Base-by-base conservation (phyloP, 2,113 vertebrate species). In the Lepisosteus oculatus region DNA sequence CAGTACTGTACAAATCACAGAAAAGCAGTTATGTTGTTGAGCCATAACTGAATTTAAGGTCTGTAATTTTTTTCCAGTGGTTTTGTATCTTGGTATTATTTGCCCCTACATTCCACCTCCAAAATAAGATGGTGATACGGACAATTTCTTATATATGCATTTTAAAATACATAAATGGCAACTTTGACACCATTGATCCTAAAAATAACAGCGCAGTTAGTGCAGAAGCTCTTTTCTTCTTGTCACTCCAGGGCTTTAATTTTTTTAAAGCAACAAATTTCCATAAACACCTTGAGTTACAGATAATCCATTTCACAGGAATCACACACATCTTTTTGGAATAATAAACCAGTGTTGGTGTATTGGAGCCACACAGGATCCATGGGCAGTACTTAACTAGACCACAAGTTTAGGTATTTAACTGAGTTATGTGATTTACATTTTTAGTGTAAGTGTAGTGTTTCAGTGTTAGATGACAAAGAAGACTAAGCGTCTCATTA, bases 141-240 rank as follows among this genome's bases (percentile, higher is more conserved):
- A 73, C 74, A 78, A 74, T 79, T 79, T 72, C 41, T 76, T 71
- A 65, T 66, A 55, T 66, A 74, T 59, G 61, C 71, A 73, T 74
- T 68, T 55, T 77, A 57, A 76, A 72, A 41, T 29, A 62, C 43
- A 55, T 47, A 17, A 70, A 70, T 12, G 57, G 64, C 74, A 68
- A 68, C 66, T 66, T 68, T 29, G 44, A 61, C 17, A 55, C 66
- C 54, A 43, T 55, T 56, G 69, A 72, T 59, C 75, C 66, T 56
- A 70, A 67, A 65, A 73, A 77, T 77, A 73, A 73, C 75, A 69
- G 66, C 71, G 29, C 13, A 59, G 55, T 66, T 17, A 65, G 67
- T 43, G 43, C 47, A 55, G 43, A 76, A 66, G 43, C 29, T 64
- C 67, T 61, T 65, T 12, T n/a, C 43, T 17, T 65, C 55, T 55